Conservation (phyloP, 2,888 invertebrate species). For the Ferdinandea cuprea region DNA sequence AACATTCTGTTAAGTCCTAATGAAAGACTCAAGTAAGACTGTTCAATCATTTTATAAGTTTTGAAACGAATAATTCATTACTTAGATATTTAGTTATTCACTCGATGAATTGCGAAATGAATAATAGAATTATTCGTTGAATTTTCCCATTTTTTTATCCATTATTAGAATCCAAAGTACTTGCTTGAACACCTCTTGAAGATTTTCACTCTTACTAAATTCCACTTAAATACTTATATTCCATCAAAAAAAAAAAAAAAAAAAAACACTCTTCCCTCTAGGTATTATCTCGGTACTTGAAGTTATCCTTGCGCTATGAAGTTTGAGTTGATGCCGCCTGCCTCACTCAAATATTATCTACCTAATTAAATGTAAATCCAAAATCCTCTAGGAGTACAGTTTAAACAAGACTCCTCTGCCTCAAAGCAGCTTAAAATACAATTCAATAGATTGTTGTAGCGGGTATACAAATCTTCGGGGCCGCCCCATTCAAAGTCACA, state of each 20-base stretch:
- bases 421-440: constrained; percentile 43
- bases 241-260: not conserved
- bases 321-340: not conserved
- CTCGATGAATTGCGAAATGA: too few relatives aligned
- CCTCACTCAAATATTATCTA: constrained; percentile 12
- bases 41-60: too few relatives aligned
- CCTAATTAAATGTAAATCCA: constrained; percentile 48
- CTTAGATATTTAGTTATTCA: too few relatives aligned
- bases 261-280: not conserved
- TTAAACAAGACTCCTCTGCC: not conserved
- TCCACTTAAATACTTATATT: not conserved
- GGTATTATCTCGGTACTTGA: not conserved
- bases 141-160: too few relatives aligned
- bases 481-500: constrained; percentile 3
- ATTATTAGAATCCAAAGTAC: too few relatives aligned
- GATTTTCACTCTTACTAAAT: too few relatives aligned
- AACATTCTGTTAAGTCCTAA: too few relatives aligned
- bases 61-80: too few relatives aligned
- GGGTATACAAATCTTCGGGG: constrained; percentile 6
- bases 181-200: too few relatives aligned
- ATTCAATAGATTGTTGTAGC: constrained; percentile 22
- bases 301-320: constrained; percentile 1
- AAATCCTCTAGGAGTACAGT: constrained; percentile 11
- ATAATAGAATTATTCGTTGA: too few relatives aligned
- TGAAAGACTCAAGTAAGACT: too few relatives aligned